A percentile compares a stretch with the other conserved stretches of the same genome.
phyloP scores from a whole-genome alignment of 1,140 invertebrate genomes.

The Rhopalosiphum maidis region DNA sequence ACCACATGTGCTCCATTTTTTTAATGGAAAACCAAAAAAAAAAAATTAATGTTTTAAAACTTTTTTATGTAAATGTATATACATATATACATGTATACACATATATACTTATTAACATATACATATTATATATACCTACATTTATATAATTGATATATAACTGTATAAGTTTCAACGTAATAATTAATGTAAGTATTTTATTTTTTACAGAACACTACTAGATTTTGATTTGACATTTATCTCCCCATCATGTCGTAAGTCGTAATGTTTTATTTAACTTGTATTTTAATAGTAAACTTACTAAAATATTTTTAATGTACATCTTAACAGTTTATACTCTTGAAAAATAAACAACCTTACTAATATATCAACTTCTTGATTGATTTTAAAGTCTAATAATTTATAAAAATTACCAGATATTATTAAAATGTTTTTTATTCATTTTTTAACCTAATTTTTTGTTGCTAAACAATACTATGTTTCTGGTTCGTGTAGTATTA shows the following conservation, averaged over 20 bases:
- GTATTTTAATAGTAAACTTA: slow-evolving; percentile 27
- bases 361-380: background rate
- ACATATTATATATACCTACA: background rate
- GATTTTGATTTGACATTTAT: slow-evolving; percentile 50
- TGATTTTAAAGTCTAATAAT: background rate
- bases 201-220: slow-evolving; percentile 46
- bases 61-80: background rate
- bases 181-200: slow-evolving; percentile 54
- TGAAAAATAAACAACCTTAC: background rate
- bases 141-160: background rate
- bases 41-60: slow-evolving; percentile 1
- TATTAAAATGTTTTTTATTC: slow-evolving; percentile 33
- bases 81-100: too few relatives aligned
- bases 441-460: slow-evolving; percentile 47
- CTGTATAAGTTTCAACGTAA: background rate
- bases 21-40: background rate
- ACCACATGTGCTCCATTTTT: slow-evolving; percentile 53
- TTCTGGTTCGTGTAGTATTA: slow-evolving; percentile 55
- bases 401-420: background rate
- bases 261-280: slow-evolving; percentile 39
- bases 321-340: background rate
- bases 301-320: background rate
- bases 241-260: slow-evolving; percentile 52
- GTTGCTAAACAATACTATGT: slow-evolving; percentile 49
- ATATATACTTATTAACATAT: background rate